A percentile compares a stretch with the other conserved stretches of the same genome.
Conservation (phyloP, 2,797 vertebrate species). For the Pseudomugil gertrudae region DNA sequence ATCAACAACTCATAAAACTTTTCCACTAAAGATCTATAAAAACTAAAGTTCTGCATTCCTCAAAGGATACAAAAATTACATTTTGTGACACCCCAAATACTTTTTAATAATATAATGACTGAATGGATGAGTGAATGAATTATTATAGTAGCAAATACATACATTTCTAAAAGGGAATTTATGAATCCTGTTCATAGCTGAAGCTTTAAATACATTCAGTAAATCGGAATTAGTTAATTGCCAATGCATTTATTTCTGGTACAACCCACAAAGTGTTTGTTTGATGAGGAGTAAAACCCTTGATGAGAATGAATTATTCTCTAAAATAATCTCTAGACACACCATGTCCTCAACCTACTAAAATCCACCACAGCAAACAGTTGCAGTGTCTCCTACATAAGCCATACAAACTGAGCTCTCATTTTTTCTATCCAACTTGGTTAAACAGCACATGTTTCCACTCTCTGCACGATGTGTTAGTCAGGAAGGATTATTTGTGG, state of each 20-base stretch:
- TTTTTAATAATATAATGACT: too few relatives aligned
- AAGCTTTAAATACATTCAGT: background rate
- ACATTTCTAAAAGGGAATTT: too few relatives aligned
- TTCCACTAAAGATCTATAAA: too few relatives aligned
- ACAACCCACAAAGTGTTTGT: background rate
- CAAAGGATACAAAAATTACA: too few relatives aligned
- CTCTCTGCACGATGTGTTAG: slow-evolving; percentile 41
- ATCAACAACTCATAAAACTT: too few relatives aligned
- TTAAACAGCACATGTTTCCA: slow-evolving; percentile 57
- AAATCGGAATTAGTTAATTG: slow-evolving; percentile 27
- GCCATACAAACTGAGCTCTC: slow-evolving; percentile 47
- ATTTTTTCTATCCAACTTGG: slow-evolving; percentile 44
- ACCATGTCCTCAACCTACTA: slow-evolving; percentile 31
- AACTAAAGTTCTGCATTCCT: too few relatives aligned
- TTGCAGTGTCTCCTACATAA: slow-evolving; percentile 48
- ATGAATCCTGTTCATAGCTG: too few relatives aligned
- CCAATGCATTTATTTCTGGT: background rate
- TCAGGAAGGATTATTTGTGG: slow-evolving; percentile 53
- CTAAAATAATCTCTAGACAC: slow-evolving; percentile 34
- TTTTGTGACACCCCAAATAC: too few relatives aligned
- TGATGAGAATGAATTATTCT: slow-evolving; percentile 22
- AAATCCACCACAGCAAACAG: slow-evolving; percentile 56
- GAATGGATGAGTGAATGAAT: too few relatives aligned
- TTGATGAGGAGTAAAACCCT: slow-evolving; percentile 19
- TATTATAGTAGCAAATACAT: too few relatives aligned